Base-by-base conservation (phyloP, 1,140 invertebrate species). In the Xylocopa sonorina region DNA sequence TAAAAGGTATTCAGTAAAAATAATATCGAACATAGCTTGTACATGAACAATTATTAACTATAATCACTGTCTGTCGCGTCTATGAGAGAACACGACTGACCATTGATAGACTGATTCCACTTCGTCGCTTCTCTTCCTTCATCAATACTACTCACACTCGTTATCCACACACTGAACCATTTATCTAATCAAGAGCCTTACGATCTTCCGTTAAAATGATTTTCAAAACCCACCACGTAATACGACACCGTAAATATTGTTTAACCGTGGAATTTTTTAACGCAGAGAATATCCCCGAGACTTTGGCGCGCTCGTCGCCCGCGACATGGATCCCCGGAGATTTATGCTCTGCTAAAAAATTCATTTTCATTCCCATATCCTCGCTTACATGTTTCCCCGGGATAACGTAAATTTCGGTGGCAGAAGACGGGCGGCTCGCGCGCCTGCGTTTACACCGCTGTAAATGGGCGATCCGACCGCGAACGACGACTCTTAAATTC, bases 311-410 rank as follows among this genome's bases (percentile, higher is more conserved):
- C 18, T 1, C 48, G 48, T 57, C 24, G 9, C 16, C n/a, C 4
- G 2, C 38, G 32, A 57, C 34, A n/a, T 27, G 43, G 12, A 27
- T 9, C 9, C 32, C 4, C 41, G 16, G n/a, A 64, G 62, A 66
- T 75, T 55, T 50, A 77, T n/a, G 21, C 21, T 16, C 43, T 12
- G 12, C 10, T 41, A 50, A 78, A 78, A 71, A 60, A 60, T 78
- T 62, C 55, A 71, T 71, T 62, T 78, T 48, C 34, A 41, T 51
- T 43, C 21, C 32, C 24, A 32, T 60, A 69, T 50, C n/a, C 21
- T 18, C 34, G 38, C 41, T 58, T 60, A 50, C 41, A 27, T 58
- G 41, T 69, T 77, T 50, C 12, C 43, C 0, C n/a, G 32, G 32
- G 32, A 16, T 32, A 21, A 60, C 24, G 43, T 50, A 41, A 69